These are phyloP conservation scores for Sminthurinus signatus DNA, from an alignment of 1,140 invertebrate genomes.

Conservation along the genomic window DNA sequence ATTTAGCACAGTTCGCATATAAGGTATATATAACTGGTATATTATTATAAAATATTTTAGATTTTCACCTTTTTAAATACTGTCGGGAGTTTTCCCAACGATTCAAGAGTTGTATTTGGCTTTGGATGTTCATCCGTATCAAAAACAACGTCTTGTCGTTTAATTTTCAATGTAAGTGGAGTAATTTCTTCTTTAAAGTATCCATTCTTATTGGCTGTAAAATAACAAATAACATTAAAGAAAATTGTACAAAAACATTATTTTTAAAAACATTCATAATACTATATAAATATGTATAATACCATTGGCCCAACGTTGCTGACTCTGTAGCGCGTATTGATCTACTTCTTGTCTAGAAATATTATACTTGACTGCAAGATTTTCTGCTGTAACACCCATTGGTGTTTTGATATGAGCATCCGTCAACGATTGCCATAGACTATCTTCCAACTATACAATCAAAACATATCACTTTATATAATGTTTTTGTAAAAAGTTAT, in stretches of 20 bases:
- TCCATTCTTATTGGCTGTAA: slow-evolving; percentile 72
- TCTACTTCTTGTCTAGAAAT: slow-evolving; percentile 82
- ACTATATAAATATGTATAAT: slow-evolving; percentile 3
- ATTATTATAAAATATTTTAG: neutral
- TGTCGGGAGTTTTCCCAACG: slow-evolving; percentile 71
- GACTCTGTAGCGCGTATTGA: slow-evolving; percentile 76
- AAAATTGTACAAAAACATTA: too few relatives aligned
- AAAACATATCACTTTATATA: neutral
- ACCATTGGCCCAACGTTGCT: slow-evolving; percentile 73
- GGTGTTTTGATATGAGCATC: slow-evolving; percentile 85
- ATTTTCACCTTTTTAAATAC: slow-evolving; percentile 79
- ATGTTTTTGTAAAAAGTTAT: neutral
- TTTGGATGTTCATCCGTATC: slow-evolving; percentile 91
- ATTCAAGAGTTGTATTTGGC: slow-evolving; percentile 76
- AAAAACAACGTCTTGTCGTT: slow-evolving; percentile 70
- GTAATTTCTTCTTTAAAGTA: slow-evolving; percentile 85
- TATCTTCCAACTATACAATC: slow-evolving; percentile 66
- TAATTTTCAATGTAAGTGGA: slow-evolving; percentile 76
- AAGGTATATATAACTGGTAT: too few relatives aligned
- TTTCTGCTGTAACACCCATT: slow-evolving; percentile 97
- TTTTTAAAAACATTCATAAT: too few relatives aligned
- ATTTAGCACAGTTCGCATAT: neutral
- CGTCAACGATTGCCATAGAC: slow-evolving; percentile 66
- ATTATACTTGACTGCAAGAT: slow-evolving; percentile 84
- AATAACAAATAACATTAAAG: too few relatives aligned